Evolutionary conservation across 2,797 vertebrate genomes (phyloP), one percentile per base, ranked within the genome.

Genomic region (Petrocephalus sullivani): DNA sequence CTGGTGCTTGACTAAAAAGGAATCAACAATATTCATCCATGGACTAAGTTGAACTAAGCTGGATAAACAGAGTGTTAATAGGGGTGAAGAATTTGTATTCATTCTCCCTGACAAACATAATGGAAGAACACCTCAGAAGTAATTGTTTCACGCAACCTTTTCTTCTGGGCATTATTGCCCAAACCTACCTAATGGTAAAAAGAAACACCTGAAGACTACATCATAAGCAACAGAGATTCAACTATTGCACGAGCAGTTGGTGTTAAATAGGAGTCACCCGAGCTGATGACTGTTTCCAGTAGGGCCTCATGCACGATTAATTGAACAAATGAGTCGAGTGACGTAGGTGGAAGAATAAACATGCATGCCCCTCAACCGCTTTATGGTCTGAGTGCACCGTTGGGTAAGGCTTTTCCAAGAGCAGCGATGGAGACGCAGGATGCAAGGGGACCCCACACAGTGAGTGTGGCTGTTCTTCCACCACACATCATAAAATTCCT

Each of bases 381-480:
- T 88, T 86, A 89, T 85, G 28, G 86, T 33, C 90, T 85, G 88
- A 92, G 87, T 90, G 91, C 88, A 90, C 78, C 61, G 89, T 56
- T 87, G 90, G 90, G 86, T 86, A 89, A 90, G 90, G 91, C 91
- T 89, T 92, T 92, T 91, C 94, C 91, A 93, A 92, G 90, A 92
- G 91, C 92, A 89, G 90, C 93, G 90, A 56, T 91, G 91, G 90
- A 90, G 91, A 91, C 94, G 93, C 87, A 93, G 94, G 92, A 95
- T 93, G 95, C 91, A 93, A 91, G 91, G 91, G 92, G 95, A 96
- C 96, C 95, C 94, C 96, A 96, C 95, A 95, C 91, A 93, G 92
- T 92, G 91, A 89, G 61, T 91, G 89, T 85, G 92, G 92, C n/a
- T 81, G 75, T 94, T 93, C 94, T 92, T 93, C 89, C 93, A 91